Base-by-base conservation (phyloP, 2,888 invertebrate genomes). In the Brassicogethes aeneus region DNA sequence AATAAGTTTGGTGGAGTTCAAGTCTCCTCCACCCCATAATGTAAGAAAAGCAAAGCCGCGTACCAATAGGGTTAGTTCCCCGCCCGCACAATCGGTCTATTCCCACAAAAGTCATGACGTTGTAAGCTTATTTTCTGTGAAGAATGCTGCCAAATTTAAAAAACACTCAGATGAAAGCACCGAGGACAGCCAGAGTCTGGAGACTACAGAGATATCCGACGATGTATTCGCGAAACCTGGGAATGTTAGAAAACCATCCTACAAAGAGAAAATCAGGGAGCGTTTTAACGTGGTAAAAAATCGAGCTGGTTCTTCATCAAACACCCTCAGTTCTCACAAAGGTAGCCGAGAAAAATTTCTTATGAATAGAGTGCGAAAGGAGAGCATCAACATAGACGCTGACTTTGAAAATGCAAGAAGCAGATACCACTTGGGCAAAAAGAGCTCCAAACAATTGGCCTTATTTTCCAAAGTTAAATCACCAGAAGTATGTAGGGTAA, bases 181-280 rank as follows among this genome's bases (percentile, higher is more conserved):
- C 15, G 14, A 32, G 39, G 31, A 36, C 29, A 47, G 40, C 17
- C 45, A 44, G 42, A 46, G 39, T 39, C 44, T 36, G 43, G 49
- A 50, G 29, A 48, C 47, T 12, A 54, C 55, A 2, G 56, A 56
- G 17, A 43, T 53, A 34, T 59, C 54, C 3, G 52, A 57, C 39
- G 53, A 52, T n/a, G 48, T 51, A 13, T 52, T 53, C 37, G 34
- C 30, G 13, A 53, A 50, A 57, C 60, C 10, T 8, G 32, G 36
- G 8, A 15, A 15, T n/a, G 64, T 65, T 36, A 15, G 12, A 8
- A 54, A 53, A 5, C 58, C 57, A 44, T 65, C 67, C 1, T 69
- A 69, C 44, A 55, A 66, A 45, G 67, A 70, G 30, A 61, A 61
- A 46, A 56, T 70, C 16, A 57, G 59, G 41, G 64, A 66, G 41